A percentile compares a stretch with the other conserved stretches of the same genome.
Evolutionary conservation across 2,888 invertebrate species (phyloP).

Genomic region (Eupeodes luniger): DNA sequence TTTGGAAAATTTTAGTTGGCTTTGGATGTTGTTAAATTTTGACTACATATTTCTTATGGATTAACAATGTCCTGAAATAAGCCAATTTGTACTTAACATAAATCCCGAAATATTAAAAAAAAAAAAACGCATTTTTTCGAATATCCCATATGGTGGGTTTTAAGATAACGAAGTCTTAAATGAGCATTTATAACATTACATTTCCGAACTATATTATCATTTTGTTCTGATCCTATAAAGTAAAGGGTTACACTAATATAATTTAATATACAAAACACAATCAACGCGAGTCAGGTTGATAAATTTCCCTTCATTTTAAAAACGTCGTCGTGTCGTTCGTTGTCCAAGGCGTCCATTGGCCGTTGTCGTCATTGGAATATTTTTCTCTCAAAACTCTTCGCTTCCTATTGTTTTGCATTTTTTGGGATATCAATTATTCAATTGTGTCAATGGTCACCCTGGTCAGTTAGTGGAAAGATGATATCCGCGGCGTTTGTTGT

Average conservation of each 20-base stretch:
- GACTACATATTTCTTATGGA: too few relatives aligned
- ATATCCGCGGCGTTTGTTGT: conserved; percentile 47
- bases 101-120: too few relatives aligned
- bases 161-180: too few relatives aligned
- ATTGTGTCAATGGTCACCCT: conserved; percentile 68
- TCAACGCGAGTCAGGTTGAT: conserved; percentile 53
- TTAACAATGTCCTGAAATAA: too few relatives aligned
- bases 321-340: background rate
- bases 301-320: conserved; percentile 53
- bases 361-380: conserved; percentile 4
- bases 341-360: background rate
- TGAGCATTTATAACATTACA: background rate
- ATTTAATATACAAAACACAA: conserved; percentile 1
- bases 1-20: too few relatives aligned
- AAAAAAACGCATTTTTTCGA: too few relatives aligned
- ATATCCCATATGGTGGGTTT: too few relatives aligned
- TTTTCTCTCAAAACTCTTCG: conserved; percentile 3
- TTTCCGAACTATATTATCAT: background rate
- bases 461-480: conserved; percentile 66
- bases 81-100: too few relatives aligned
- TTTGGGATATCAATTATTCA: conserved; percentile 55
- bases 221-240: conserved; percentile 12
- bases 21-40: too few relatives aligned
- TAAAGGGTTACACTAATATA: conserved; percentile 47
- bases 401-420: conserved; percentile 32